Conservation (phyloP, 2,888 invertebrate genomes). For the Dicroscelio sp. region DNA sequence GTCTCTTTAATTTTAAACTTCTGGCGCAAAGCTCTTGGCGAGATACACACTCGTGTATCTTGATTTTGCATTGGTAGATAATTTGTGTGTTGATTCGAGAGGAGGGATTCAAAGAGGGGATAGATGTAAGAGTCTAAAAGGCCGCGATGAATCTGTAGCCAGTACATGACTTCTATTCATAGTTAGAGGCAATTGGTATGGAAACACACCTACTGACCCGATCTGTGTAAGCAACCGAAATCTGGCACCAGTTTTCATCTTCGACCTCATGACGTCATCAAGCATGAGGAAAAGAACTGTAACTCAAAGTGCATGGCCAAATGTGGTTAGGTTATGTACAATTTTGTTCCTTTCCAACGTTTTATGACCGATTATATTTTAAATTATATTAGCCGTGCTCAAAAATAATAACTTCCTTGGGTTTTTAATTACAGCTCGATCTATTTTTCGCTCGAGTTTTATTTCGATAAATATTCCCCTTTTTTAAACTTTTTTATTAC, state of each 20-base stretch:
- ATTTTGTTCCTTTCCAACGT: constrained; percentile 5
- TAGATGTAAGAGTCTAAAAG: constrained; percentile 64
- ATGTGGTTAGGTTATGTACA: constrained; percentile 46
- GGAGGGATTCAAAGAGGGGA: constrained; percentile 64
- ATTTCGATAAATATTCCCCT: too few relatives aligned
- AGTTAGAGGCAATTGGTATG: constrained; percentile 81
- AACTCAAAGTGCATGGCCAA: constrained; percentile 54
- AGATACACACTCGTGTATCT: constrained; percentile 62
- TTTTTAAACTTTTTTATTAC: too few relatives aligned
- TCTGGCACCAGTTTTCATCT: constrained; percentile 75
- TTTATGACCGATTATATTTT: constrained; percentile 17
- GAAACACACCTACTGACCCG: constrained; percentile 82
- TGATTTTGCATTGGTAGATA: constrained; percentile 75
- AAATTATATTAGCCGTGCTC: background rate
- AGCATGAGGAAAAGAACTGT: constrained; percentile 47
- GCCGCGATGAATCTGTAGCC: constrained; percentile 80
- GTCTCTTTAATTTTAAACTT: constrained; percentile 72
- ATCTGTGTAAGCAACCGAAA: constrained; percentile 59
- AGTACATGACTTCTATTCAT: constrained; percentile 83
- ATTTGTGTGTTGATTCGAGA: constrained; percentile 74
- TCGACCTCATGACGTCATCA: constrained; percentile 68
- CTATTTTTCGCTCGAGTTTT: too few relatives aligned
- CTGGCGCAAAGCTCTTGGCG: constrained; percentile 70
- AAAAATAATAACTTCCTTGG: constrained; percentile 26
- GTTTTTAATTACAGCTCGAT: too few relatives aligned